Base-by-base conservation (phyloP, 2,888 invertebrate genomes). In the Erebia ligea region DNA sequence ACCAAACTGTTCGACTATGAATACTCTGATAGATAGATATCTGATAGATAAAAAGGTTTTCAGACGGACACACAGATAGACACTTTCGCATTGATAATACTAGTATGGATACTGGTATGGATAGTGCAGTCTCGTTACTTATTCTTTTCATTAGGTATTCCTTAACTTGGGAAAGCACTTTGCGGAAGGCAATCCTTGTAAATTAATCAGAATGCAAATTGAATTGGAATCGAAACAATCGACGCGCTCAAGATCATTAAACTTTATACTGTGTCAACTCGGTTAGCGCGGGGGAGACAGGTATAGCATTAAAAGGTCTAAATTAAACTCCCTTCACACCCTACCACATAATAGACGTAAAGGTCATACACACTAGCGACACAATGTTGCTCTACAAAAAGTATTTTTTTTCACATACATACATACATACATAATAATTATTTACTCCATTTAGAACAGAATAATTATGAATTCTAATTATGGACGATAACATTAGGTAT, bases 151-250 rank as follows among this genome's bases (percentile, higher is more conserved):
- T 19, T 56, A 56, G 1, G n/a, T 61, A 40, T 59, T 17, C 17
- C 42, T 5, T 19, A 45, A 45, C 42, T 61, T 19, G 19, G 61
- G 13, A 61, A 61, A 45, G 19, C 19, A 42, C 19, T 61, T 45
- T 61, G 17, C 61, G 40, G 61, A 61, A 61, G 42, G 61, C 59
- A 61, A 61, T 61, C 61, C 61, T 17, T 45, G 42, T 61, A 42
- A 61, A 61, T 59, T 61, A 61, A 61, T 61, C 59, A 59, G 59
- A 42, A 61, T 61, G 42, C 61, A 61, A 45, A 61, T 61, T 61
- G 42, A 42, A 61, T 61, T 5, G 42, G 17, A 61, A 61, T 42
- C 19, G 42, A 61, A 61, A 61, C 61, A 61, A 61, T 61, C 61
- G 17, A 61, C 61, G 19, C 19, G 42, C 61, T 42, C 40, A 61